Base-by-base conservation (phyloP, 2,888 invertebrate species). In the Xylota segnis region DNA sequence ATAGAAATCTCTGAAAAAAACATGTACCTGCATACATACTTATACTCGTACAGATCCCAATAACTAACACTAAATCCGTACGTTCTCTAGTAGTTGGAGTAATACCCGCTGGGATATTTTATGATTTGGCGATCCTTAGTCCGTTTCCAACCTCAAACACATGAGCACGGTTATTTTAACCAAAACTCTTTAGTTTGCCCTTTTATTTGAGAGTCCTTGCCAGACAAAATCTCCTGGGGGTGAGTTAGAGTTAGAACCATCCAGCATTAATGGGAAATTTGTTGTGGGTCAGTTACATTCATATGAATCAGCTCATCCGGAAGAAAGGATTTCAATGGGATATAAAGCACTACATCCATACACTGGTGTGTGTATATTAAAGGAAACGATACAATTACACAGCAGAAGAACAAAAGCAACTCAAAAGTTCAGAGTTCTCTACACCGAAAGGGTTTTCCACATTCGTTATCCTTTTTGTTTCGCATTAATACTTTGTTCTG, bases 291-390 rank as follows among this genome's bases (percentile, higher is more conserved):
- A 77, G 59, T 77, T 61, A 77, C 77, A 70, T 77, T 70, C 56
- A 83, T 71, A 66, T 54, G 72, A 83, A 54, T 83, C 54, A 50
- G 66, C 65, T 83, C 83, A 54, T 40, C 58, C 78, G 77, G 66
- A 83, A 83, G 59, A 83, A 68, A 47, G 78, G 83, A 66, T 78
- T 72, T 72, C 54, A 72, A 68, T 83, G 63, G 63, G 72, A 59
- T 45, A 66, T 37, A 61, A 61, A 59, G 32, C 58, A 68, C 32
- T 43, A 68, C 9, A n/a, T 6, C 7, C 7, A 23, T 23, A 10
- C 7, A 58, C 9, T 0, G 32, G 9, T 45, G 6, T 18, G 2
- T 12, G 23, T 65, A 27, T 37, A 12, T 16, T 4, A 59, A n/a
- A 2, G n/a, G 34, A 47, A 59, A 50, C 45, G 68, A 70, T 76